Conservation (phyloP, 2,113 vertebrate genomes). For the Etia nguti region DNA sequence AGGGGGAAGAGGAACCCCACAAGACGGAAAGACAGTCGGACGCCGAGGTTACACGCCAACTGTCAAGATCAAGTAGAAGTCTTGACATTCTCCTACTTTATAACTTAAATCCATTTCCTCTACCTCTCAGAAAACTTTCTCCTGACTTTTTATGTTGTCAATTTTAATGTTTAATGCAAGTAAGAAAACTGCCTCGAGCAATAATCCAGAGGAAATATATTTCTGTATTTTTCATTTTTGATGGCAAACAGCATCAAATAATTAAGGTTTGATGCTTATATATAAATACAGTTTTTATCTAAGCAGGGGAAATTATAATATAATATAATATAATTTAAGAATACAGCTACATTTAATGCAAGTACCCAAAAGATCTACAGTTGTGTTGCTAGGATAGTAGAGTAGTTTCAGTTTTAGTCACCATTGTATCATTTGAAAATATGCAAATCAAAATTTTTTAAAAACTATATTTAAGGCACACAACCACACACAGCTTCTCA, state of each 20-base stretch:
- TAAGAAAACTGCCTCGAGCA: conserved; percentile 7
- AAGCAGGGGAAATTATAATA: not conserved
- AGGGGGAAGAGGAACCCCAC: conserved; percentile 22
- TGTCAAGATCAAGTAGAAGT: conserved; percentile 42
- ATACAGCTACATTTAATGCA: not conserved
- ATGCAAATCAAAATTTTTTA: not conserved
- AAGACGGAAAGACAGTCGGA: conserved; percentile 42
- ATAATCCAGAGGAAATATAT: not conserved
- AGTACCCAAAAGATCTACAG: not conserved
- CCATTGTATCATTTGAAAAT: not conserved
- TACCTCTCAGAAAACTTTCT: conserved; percentile 23
- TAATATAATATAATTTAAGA: not conserved
- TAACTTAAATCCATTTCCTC: conserved; percentile 26
- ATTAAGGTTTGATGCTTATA: not conserved
- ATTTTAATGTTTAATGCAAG: conserved; percentile 34
- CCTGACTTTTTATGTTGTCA: conserved; percentile 24
- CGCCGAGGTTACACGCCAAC: conserved; percentile 40
- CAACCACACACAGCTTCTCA: not conserved
- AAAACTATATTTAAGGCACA: not conserved
- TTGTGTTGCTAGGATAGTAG: not conserved
- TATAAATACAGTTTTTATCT: not conserved
- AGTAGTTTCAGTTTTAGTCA: not conserved
- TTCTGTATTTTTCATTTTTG: not conserved
- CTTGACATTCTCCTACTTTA: conserved; percentile 14
- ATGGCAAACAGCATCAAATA: not conserved